Evolutionary conservation across 1,140 invertebrate genomes (phyloP), one percentile per base, ranked within the genome.

Genomic region (Musca vetustissima): DNA sequence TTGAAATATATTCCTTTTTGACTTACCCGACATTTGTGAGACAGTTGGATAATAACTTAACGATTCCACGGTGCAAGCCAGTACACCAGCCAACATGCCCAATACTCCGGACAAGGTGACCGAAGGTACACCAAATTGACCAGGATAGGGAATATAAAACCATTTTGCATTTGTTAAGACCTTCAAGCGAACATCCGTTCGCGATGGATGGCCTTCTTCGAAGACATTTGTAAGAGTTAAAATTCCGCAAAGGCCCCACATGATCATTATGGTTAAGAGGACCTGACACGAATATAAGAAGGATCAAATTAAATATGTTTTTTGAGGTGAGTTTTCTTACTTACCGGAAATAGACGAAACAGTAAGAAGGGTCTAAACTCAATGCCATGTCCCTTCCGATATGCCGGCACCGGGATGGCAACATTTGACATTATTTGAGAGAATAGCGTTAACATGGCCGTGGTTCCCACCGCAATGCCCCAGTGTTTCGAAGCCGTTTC

Each of bases 1-100:
- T n/a, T n/a, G n/a, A n/a, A n/a, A n/a, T n/a, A n/a, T n/a, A n/a
- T 28, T 28, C 28, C 14, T 3, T 1, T 28, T 64, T 14, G 28
- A 28, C 57, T 80, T 79, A 90, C 89, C 89, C 66, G 91, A 90
- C 87, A 95, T 90, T 79, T 89, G 87, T 0, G 93, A 92, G 4
- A 92, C 92, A 4, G 93, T 94, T 50, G 92, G 93, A 83, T 96
- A 96, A 82, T 96, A 94, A 73, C 93, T 94, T 65, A 96, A 88
- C 1, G 92, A 94, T 82, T 96, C 93, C 8, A 95, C 90, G 0
- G 92, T 91, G 55, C 93, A 94, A 1, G 93, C 91, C 8, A 96
- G 76, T 4, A 95, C 91, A 0, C 92, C 94, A 8, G 92, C 92
- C 50, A 95, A 72, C 89, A 96, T 93, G 0, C 92, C 93, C 19